Evolutionary conservation across 2,888 invertebrate species (phyloP).

Genomic region (Mongoloraphidia duomilia): DNA sequence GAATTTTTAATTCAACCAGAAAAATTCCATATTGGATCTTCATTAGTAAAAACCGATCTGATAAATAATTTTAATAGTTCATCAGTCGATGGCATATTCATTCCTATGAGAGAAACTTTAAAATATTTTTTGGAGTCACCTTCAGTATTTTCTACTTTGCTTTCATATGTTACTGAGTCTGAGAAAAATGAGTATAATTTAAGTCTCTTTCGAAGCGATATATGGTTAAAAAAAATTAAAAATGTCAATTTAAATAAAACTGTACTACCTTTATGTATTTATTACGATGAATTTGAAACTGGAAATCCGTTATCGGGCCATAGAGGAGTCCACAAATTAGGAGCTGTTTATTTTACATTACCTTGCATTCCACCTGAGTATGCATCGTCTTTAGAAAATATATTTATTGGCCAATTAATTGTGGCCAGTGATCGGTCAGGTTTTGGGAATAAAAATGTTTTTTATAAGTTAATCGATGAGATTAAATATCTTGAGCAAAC

Average conservation of each 20-base stretch:
- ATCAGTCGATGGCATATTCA: not conserved
- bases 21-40: not conserved
- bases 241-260: constrained; percentile 5
- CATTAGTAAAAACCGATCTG: not conserved
- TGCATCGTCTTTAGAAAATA: constrained; percentile 14
- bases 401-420: constrained; percentile 17
- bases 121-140: constrained; percentile 3
- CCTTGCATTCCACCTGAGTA: constrained; percentile 15
- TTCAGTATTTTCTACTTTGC: not conserved
- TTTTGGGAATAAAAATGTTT: constrained; percentile 16
- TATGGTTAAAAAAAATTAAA: not conserved
- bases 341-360: constrained; percentile 16
- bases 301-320: constrained; percentile 19
- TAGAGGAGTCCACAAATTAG: constrained; percentile 17
- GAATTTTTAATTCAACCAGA: not conserved
- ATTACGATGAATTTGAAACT: constrained; percentile 18
- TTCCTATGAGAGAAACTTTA: constrained; percentile 2
- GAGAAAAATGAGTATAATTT: too few relatives aligned
- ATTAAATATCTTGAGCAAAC: constrained; percentile 14
- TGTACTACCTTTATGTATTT: constrained; percentile 14
- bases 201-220: too few relatives aligned
- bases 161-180: too few relatives aligned
- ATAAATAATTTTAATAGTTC: not conserved
- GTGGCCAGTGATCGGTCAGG: constrained; percentile 16
- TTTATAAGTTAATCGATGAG: constrained; percentile 16